These are phyloP conservation scores for Stomatorhinus walkeri DNA, from an alignment of 2,797 vertebrate species.

Conservation along the genomic window DNA sequence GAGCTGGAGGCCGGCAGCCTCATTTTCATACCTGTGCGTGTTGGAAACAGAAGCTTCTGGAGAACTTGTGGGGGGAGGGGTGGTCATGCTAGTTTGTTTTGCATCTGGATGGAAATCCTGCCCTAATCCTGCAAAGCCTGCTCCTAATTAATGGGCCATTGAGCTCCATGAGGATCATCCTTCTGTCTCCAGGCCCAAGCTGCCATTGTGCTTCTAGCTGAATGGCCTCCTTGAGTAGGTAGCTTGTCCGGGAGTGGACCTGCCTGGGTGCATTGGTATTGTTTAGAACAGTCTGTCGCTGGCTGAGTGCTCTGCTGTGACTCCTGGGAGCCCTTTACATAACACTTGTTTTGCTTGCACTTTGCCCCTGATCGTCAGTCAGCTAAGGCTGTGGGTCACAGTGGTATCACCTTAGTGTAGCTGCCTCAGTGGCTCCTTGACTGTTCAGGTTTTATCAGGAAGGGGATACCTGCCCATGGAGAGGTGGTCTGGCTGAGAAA, in stretches of 20 bases:
- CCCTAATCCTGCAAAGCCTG: background rate
- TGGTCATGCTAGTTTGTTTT: background rate
- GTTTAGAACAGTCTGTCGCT: background rate
- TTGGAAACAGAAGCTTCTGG: background rate
- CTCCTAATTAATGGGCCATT: slow-evolving; percentile 1
- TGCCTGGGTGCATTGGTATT: background rate
- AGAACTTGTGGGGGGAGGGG: background rate
- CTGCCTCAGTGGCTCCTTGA: background rate
- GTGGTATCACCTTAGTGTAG: background rate
- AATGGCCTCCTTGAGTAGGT: background rate
- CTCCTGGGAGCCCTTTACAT: background rate
- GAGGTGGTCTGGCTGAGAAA: background rate
- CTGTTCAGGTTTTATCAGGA: background rate
- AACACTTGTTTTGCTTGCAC: background rate
- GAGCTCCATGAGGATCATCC: background rate
- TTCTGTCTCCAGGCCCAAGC: background rate
- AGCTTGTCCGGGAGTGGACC: background rate
- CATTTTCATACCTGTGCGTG: background rate
- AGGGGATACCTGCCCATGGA: background rate
- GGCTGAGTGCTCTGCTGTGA: background rate
- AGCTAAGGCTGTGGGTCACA: background rate
- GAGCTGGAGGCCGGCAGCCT: background rate
- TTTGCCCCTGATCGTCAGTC: background rate
- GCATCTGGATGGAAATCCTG: background rate
- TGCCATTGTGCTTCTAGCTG: background rate